These are phyloP conservation scores for Tipula vernalis DNA, from an alignment of 2,888 invertebrate species.

Conservation along the genomic window DNA sequence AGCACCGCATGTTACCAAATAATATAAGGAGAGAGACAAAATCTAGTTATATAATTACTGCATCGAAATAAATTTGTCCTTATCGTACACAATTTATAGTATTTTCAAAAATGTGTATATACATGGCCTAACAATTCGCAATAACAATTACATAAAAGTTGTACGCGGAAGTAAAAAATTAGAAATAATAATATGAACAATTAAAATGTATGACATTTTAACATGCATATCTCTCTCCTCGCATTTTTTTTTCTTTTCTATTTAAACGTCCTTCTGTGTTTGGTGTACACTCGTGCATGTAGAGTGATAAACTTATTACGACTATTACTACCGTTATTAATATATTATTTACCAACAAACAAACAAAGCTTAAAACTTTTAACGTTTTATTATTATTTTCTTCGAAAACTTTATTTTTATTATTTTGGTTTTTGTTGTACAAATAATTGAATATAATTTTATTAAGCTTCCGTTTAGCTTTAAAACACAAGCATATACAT, in stretches of 20 bases:
- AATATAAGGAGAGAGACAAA: no score
- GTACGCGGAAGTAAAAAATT: neutral
- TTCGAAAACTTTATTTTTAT: neutral
- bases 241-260: neutral
- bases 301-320: neutral
- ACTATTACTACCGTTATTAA: no score
- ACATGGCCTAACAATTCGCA: neutral
- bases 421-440: neutral
- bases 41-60: neutral
- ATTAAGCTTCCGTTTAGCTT: neutral
- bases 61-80: neutral
- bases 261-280: neutral
- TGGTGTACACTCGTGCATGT: neutral
- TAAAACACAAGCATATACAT: neutral
- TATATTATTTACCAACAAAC: neutral
- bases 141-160: neutral
- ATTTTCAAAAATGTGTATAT: no score
- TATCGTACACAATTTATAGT: neutral
- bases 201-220: neutral
- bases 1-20: neutral
- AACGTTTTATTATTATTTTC: neutral
- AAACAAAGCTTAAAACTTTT: neutral
- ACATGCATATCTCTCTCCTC: neutral
- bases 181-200: neutral
- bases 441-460: neutral